A percentile compares a stretch with the other conserved stretches of the same genome.
Conservation (phyloP, 2,797 vertebrate genomes). For the Epinephelus awoara region DNA sequence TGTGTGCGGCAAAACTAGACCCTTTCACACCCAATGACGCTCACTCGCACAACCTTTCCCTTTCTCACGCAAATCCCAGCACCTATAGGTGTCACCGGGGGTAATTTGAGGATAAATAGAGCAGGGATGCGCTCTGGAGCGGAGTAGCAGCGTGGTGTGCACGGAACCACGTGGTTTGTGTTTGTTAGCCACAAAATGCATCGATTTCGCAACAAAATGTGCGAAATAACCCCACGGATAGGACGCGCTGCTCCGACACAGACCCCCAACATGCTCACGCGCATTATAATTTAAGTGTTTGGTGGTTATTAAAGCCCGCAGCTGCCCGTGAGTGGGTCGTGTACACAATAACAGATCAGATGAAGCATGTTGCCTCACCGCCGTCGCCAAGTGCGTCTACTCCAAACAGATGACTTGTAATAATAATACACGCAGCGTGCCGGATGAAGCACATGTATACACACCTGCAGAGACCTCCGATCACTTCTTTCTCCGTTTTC, state of each 20-base stretch:
- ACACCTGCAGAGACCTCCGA: constrained; percentile 97
- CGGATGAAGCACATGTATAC: constrained; percentile 71
- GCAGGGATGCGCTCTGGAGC: constrained; percentile 67
- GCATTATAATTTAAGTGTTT: constrained; percentile 20
- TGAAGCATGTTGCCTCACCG: constrained; percentile 80
- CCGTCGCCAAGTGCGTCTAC: constrained; percentile 68
- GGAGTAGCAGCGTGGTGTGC: constrained; percentile 89
- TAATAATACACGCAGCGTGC: constrained; percentile 22
- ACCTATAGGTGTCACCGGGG: constrained; percentile 5
- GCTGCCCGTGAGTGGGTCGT: constrained; percentile 64
- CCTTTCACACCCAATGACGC: not conserved
- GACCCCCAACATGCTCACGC: constrained; percentile 14
- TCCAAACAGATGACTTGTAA: constrained; percentile 58
- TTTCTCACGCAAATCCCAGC: constrained; percentile 30
- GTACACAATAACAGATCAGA: constrained; percentile 86
- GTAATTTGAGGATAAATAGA: constrained; percentile 63
- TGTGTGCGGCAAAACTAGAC: constrained; percentile 17
- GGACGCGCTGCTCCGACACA: not conserved
- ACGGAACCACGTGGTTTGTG: constrained; percentile 94
- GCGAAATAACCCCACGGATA: constrained; percentile 39
- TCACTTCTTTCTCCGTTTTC: constrained; percentile 98
- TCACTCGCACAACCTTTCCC: not conserved
- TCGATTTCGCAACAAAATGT: constrained; percentile 73
- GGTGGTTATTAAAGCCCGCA: constrained; percentile 44
- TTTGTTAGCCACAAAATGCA: constrained; percentile 89